A percentile compares a stretch with the other conserved stretches of the same genome.
phyloP scores from a whole-genome alignment of 2,888 invertebrate genomes.

The Tiliacea citrago region DNA sequence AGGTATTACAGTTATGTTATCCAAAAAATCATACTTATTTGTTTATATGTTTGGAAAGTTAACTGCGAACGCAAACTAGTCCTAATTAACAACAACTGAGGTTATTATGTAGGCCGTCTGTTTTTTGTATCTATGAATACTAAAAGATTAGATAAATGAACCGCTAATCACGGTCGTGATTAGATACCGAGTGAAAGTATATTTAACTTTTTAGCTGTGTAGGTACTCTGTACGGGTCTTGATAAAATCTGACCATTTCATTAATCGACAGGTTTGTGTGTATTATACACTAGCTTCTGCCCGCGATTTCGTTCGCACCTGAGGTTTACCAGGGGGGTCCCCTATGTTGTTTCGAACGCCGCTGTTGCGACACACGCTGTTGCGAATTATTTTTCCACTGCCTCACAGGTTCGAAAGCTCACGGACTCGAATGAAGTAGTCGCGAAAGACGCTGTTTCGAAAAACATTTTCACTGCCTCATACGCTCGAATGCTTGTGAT shows the following conservation, averaged over 20 bases:
- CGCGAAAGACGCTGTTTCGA: too few relatives aligned
- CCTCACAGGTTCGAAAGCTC: too few relatives aligned
- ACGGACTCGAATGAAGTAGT: too few relatives aligned
- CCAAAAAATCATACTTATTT: not conserved
- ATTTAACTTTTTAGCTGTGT: not conserved
- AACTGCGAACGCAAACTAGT: not conserved
- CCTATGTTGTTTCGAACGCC: too few relatives aligned
- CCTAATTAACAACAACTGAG: not conserved
- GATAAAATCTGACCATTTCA: not conserved
- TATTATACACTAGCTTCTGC: too few relatives aligned
- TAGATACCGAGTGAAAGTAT: slow-evolving; percentile 21
- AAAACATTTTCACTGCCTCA: too few relatives aligned
- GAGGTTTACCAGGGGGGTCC: too few relatives aligned
- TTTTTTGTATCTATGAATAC: slow-evolving; percentile 12
- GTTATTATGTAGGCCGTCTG: not conserved
- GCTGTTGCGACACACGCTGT: too few relatives aligned
- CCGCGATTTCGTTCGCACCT: too few relatives aligned
- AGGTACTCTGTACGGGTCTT: too few relatives aligned
- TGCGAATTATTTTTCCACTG: too few relatives aligned
- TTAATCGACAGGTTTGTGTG: not conserved
- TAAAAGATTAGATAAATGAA: slow-evolving; percentile 33
- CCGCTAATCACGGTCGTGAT: slow-evolving; percentile 11
- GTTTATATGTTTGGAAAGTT: not conserved
- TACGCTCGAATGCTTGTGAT: too few relatives aligned
- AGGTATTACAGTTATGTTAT: not conserved